These are phyloP conservation scores for Salvelinus fontinalis DNA, from an alignment of 2,113 vertebrate genomes.

Conservation along the genomic window DNA sequence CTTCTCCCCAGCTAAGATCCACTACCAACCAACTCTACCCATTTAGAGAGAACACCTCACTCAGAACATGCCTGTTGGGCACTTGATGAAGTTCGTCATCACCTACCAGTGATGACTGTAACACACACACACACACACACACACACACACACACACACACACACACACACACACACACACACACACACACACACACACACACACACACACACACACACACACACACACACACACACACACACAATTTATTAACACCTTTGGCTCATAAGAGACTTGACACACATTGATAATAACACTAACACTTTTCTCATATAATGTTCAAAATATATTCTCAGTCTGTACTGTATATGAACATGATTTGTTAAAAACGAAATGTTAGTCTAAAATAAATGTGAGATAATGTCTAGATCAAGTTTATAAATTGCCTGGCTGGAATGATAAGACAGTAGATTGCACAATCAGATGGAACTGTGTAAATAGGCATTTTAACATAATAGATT, in stretches of 20 bases:
- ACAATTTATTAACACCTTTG: no score
- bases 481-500: no score
- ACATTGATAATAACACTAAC: neutral
- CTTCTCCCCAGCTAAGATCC: slow-evolving; percentile 39
- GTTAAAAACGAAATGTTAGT: no score
- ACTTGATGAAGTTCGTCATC: slow-evolving; percentile 56
- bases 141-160: neutral
- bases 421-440: no score
- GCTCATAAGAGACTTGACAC: neutral
- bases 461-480: no score
- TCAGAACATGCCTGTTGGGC: slow-evolving; percentile 38
- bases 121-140: neutral
- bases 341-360: neutral
- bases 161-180: neutral
- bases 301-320: neutral
- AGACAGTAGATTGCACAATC: no score
- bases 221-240: neutral
- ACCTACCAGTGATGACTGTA: no score
- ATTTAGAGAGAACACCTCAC: slow-evolving; percentile 31
- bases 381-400: no score
- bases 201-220: neutral
- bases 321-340: neutral
- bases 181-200: no score
- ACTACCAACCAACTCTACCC: slow-evolving; percentile 41
- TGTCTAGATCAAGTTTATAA: no score